A percentile compares a stretch with the other conserved stretches of the same genome.
Conservation (phyloP, 2,113 vertebrate species). For the Brachyhypopomus gauderio region DNA sequence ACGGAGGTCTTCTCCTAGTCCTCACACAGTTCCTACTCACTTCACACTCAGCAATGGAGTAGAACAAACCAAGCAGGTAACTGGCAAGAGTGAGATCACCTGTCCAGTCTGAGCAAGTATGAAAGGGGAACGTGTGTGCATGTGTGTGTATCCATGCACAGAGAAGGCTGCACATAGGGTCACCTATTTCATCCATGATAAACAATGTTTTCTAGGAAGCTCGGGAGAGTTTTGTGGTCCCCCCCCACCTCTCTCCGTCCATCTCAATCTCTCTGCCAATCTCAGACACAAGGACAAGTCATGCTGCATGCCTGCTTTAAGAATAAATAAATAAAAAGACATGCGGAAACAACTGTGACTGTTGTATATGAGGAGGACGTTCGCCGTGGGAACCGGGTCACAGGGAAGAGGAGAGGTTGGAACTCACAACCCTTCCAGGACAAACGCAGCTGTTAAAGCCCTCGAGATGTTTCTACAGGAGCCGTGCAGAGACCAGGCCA, state of each 20-base stretch:
- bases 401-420: slow-evolving; percentile 4
- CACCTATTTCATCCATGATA: slow-evolving; percentile 35
- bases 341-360: slow-evolving; percentile 55
- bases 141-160: neutral
- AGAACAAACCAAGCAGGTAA: too few relatives aligned
- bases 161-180: slow-evolving; percentile 29
- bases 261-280: slow-evolving; percentile 21
- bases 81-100: neutral
- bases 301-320: slow-evolving; percentile 43
- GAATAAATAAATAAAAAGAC: slow-evolving; percentile 41
- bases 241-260: slow-evolving; percentile 23
- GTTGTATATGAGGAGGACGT: slow-evolving; percentile 40
- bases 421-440: neutral
- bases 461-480: neutral
- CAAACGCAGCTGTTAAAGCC: slow-evolving; percentile 7
- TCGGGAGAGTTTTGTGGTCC: slow-evolving; percentile 28
- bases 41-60: too few relatives aligned
- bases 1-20: neutral
- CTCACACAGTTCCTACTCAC: neutral
- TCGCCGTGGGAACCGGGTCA: slow-evolving; percentile 36
- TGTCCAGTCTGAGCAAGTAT: neutral
- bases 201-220: slow-evolving; percentile 53
- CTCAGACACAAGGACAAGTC: slow-evolving; percentile 43
- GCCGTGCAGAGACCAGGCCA: too few relatives aligned
- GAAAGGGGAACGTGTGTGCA: neutral